Evolutionary conservation across 2,113 vertebrate genomes (phyloP).

Genomic region (Ploceus nigricollis): DNA sequence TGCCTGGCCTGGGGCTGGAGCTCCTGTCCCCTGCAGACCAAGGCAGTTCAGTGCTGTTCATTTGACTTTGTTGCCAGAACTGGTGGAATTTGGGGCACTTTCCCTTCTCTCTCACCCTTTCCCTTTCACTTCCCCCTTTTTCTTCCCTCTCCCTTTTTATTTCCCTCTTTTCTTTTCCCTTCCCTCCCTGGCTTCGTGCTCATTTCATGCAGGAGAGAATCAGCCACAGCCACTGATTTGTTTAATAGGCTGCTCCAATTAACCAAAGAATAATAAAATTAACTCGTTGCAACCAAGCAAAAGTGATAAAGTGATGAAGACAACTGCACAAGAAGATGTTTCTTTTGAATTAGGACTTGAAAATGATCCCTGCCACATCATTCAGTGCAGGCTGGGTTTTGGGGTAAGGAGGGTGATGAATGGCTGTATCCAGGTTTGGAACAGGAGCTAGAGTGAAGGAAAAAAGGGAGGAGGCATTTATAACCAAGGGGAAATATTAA

Average conservation of each 20-base stretch:
- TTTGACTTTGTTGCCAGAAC: neutral
- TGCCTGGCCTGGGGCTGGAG: neutral
- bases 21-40: neutral
- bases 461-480: neutral
- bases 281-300: neutral
- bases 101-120: neutral
- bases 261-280: neutral
- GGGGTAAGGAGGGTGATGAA: neutral
- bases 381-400: neutral
- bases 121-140: neutral
- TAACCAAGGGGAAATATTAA: conserved; percentile 18
- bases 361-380: neutral
- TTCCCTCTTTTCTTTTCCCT: neutral
- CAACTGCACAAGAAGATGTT: neutral
- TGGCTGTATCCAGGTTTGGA: neutral
- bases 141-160: neutral
- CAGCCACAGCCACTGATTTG: neutral
- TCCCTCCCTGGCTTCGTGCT: fast-evolving
- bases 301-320: neutral
- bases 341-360: neutral
- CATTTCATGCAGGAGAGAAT: neutral
- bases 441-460: neutral
- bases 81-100: neutral
- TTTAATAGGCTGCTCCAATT: neutral
- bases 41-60: neutral